Conservation (phyloP, 2,113 vertebrate genomes). For the Xiphophorus couchianus region DNA sequence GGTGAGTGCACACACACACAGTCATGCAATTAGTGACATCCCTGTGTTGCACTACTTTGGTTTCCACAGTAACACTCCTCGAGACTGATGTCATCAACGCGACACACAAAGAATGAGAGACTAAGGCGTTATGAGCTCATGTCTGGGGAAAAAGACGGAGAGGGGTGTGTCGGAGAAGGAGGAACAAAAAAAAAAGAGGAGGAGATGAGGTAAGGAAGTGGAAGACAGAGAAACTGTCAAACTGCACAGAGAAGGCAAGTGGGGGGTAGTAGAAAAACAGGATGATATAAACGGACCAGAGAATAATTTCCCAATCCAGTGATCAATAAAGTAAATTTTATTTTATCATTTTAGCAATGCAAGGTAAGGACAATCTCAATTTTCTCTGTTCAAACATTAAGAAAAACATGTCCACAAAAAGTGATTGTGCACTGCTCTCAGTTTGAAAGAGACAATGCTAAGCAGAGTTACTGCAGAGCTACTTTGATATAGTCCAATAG, state of each 20-base stretch:
- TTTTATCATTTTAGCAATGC: background rate
- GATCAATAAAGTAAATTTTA: too few relatives aligned
- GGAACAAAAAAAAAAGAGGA: background rate
- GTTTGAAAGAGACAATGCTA: background rate
- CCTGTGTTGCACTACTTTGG: slow-evolving; percentile 40
- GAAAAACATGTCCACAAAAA: background rate
- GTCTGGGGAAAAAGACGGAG: slow-evolving; percentile 46
- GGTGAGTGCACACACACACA: slow-evolving; percentile 19
- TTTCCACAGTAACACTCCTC: slow-evolving; percentile 72
- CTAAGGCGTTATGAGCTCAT: slow-evolving; percentile 60
- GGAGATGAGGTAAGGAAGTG: background rate
- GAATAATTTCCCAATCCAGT: background rate
- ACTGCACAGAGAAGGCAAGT: background rate
- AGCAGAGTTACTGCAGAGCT: background rate
- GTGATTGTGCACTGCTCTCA: background rate
- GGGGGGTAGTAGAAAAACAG: slow-evolving; percentile 2
- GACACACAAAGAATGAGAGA: slow-evolving; percentile 61
- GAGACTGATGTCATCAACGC: slow-evolving; percentile 64
- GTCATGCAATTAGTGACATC: slow-evolving; percentile 58
- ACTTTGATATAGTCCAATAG: background rate
- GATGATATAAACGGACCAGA: background rate
- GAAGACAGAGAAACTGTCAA: background rate
- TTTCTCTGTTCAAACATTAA: background rate
- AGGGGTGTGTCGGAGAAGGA: slow-evolving; percentile 6
- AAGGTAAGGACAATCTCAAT: background rate